These are phyloP conservation scores for Strix aluco DNA, from an alignment of 2,113 vertebrate genomes.

Conservation along the genomic window DNA sequence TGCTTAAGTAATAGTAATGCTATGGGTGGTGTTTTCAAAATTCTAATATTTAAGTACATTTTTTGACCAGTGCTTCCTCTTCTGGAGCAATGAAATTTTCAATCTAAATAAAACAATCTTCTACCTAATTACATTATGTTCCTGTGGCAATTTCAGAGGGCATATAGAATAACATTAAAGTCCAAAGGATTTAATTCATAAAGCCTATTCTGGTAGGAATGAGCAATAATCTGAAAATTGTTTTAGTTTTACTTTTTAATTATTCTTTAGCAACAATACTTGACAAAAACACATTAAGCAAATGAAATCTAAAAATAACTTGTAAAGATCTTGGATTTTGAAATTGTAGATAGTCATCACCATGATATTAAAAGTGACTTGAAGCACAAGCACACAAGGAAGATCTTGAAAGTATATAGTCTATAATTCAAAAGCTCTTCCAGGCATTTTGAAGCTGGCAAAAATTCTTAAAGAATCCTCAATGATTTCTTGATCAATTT, in stretches of 20 bases:
- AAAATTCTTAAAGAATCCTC: background rate
- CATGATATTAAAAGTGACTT: background rate
- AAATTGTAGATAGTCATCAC: background rate
- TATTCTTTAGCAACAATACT: background rate
- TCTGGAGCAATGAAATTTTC: background rate
- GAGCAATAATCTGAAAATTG: background rate
- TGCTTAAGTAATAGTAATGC: background rate
- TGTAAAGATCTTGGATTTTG: background rate
- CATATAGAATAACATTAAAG: background rate
- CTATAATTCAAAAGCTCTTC: background rate
- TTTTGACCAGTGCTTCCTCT: background rate
- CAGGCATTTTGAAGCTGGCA: background rate
- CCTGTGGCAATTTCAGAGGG: background rate
- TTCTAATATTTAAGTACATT: background rate
- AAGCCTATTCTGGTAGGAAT: background rate
- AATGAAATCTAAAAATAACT: background rate
- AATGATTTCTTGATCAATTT: background rate
- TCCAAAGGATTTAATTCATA: background rate
- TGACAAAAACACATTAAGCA: background rate
- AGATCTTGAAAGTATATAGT: background rate
- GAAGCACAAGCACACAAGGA: background rate
- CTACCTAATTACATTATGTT: background rate
- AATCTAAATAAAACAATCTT: background rate
- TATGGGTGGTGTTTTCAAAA: background rate
- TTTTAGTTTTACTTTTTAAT: background rate